A percentile compares a stretch with the other conserved stretches of the same genome.
phyloP scores from a whole-genome alignment of 2,113 vertebrate species.

The Puffinus mauretanicus region DNA sequence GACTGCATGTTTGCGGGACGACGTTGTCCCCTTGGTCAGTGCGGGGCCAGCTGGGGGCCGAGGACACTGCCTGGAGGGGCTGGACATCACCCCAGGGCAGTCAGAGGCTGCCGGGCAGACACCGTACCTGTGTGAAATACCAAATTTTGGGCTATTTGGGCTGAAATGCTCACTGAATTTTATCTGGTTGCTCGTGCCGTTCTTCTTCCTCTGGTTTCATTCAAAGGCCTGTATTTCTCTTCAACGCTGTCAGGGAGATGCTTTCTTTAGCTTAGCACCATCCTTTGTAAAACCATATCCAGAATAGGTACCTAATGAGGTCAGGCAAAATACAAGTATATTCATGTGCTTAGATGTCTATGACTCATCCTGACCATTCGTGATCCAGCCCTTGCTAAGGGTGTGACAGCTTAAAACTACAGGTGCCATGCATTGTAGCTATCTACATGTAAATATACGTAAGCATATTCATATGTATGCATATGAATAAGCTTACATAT shows the following conservation, averaged over 20 bases:
- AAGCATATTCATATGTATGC: neutral
- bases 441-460: neutral
- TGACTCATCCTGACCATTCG: neutral
- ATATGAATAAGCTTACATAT: too few relatives aligned
- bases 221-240: neutral
- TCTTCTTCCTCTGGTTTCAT: neutral
- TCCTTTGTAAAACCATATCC: neutral
- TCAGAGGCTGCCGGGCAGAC: neutral
- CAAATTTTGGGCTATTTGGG: neutral
- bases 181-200: neutral
- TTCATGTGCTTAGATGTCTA: neutral
- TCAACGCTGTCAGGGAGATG: neutral
- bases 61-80: neutral
- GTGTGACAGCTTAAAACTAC: neutral
- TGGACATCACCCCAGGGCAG: neutral
- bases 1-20: fast-evolving
- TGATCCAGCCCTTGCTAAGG: neutral
- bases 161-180: neutral
- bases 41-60: fast-evolving
- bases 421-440: neutral
- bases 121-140: neutral
- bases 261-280: neutral
- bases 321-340: neutral
- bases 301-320: neutral
- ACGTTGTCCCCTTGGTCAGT: fast-evolving